Base-by-base conservation (phyloP, 92 coral and sea anemone genomes). In the Epizoanthus illoricatus region DNA sequence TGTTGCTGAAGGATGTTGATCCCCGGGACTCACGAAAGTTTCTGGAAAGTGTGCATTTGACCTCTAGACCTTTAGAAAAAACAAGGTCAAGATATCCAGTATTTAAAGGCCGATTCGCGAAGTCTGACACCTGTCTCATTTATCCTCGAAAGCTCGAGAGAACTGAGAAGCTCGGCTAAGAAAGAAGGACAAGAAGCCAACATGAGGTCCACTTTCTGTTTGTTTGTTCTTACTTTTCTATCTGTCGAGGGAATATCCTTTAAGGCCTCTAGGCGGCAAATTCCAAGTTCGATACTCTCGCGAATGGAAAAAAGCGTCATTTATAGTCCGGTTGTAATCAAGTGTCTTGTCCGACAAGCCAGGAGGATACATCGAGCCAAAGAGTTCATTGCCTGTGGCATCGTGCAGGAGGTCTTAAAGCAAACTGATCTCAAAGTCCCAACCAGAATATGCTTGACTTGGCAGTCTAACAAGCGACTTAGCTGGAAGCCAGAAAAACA, bases 401-500 rank as follows among this genome's bases (percentile, higher is more conserved):
- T 63, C 0, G 82, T 78, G 12, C 60, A 61, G 41, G 82, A 78
- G 82, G 52, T 78, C 49, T 21, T 78, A 5, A 78, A 63, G 41
- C 21, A 23, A 5, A 78, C 63, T 43, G 54, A 55, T 2, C 67
- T 21, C 64, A 63, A 45, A 21, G 71, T 78, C 43, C 71, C 82
- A 19, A 39, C 24, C 11, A 78, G 82, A 63, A 64, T 78, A 57
- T 78, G 82, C 49, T 71, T 78, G 4, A 78, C 72, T 0, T 78
- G 82, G 82, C 62, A 78, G 16, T 78, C 71, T 10, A 78, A 42
- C 21, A 47, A 59, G 52, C 82, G 72, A 20, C 61, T 78, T 64
- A 78, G 71, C 54, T 78, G 82, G 82, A 78, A 45, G 61, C 82
- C 72, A 43, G 82, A 78, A 78, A 41, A 78, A 9, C 71, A 78